These are phyloP conservation scores for Parotocinclus haroldoi DNA, from an alignment of 2,797 vertebrate genomes.

Conservation along the genomic window DNA sequence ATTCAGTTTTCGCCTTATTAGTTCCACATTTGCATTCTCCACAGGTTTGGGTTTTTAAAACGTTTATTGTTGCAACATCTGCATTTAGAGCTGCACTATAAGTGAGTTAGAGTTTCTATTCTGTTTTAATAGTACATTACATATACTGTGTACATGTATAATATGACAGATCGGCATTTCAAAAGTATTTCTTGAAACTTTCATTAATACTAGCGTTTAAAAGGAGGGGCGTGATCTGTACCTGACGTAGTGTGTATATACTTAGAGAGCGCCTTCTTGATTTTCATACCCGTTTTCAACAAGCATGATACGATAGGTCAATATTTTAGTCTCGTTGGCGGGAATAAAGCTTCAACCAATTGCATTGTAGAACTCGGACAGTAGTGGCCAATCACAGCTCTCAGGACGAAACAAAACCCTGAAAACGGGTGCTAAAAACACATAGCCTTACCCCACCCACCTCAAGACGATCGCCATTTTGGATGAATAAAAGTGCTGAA, in stretches of 20 bases:
- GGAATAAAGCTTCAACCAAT: not conserved
- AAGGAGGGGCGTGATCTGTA: conserved; percentile 7
- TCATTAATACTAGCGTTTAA: not conserved
- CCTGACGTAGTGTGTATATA: not conserved
- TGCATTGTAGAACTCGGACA: not conserved
- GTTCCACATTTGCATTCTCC: no score
- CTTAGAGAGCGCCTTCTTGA: not conserved
- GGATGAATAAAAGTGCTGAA: conserved; percentile 26
- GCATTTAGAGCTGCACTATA: no score
- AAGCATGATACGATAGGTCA: not conserved
- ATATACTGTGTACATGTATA: no score
- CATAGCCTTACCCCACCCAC: not conserved
- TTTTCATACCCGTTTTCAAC: conserved; percentile 12
- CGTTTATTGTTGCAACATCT: no score
- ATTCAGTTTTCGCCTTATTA: no score
- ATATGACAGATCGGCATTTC: no score
- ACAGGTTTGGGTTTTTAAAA: no score
- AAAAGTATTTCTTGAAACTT: no score
- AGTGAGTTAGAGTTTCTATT: no score
- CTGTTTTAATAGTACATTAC: no score
- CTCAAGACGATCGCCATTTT: conserved; percentile 37
- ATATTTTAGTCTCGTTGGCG: not conserved
- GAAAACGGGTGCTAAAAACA: not conserved
- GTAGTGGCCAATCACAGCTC: not conserved
- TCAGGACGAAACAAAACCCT: not conserved